Conservation (phyloP, 2,797 vertebrate species). For the Chloroceryle amazona region DNA sequence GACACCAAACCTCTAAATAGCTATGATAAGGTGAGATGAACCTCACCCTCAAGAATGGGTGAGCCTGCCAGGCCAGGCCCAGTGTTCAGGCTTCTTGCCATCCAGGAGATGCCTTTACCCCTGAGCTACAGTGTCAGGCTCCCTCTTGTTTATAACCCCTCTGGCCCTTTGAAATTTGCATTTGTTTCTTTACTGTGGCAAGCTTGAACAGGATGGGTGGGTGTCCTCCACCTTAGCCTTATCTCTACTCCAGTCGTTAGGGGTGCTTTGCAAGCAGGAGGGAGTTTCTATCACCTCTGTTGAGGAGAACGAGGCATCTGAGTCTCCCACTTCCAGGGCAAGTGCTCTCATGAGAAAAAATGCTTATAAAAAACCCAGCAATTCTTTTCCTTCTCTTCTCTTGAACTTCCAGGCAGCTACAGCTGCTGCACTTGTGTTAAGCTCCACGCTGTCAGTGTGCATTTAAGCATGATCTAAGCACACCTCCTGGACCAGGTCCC, state of each 20-base stretch:
- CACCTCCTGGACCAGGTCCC: slow-evolving; percentile 31
- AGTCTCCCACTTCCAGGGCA: slow-evolving; percentile 17
- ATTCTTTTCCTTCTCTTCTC: not conserved
- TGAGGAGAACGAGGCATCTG: not conserved
- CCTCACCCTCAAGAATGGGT: not conserved
- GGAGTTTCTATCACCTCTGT: slow-evolving; percentile 1
- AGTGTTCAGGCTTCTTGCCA: slow-evolving; percentile 12
- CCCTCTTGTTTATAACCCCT: slow-evolving; percentile 54
- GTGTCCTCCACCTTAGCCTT: slow-evolving; percentile 58
- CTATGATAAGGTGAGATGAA: slow-evolving; percentile 54
- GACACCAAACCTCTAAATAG: slow-evolving; percentile 19
- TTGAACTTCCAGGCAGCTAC: not conserved
- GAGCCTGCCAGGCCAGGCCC: slow-evolving; percentile 24
- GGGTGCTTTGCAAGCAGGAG: slow-evolving; percentile 10
- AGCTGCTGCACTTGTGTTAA: not conserved
- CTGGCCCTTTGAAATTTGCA: slow-evolving; percentile 59
- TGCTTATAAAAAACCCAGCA: not conserved
- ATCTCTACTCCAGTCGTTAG: slow-evolving; percentile 12
- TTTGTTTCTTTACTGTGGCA: slow-evolving; percentile 39
- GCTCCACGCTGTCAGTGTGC: slow-evolving; percentile 25
- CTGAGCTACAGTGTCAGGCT: slow-evolving; percentile 23
- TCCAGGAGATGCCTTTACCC: slow-evolving; percentile 37
- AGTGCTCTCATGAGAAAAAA: slow-evolving; percentile 42
- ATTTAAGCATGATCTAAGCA: slow-evolving; percentile 36
- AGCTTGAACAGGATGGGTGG: slow-evolving; percentile 49